Percentiles rank a stretch among this genome's conserved stretches.
These are phyloP conservation scores for Drosophila micromelanica DNA, from an alignment of 1,140 invertebrate species.

Conservation along the genomic window DNA sequence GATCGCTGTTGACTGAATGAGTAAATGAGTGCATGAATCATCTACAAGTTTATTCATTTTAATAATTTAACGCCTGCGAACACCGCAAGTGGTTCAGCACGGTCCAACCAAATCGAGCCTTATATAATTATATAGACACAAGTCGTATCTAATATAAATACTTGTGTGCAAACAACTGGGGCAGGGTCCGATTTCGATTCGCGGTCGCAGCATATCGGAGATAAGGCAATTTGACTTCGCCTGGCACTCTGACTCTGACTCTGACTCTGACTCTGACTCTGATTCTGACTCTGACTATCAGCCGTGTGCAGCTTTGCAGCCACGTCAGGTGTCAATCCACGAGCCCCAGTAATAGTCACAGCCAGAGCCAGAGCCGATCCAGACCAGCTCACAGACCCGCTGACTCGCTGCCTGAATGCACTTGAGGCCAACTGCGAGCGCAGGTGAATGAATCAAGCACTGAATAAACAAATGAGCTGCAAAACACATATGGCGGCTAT, in stretches of 20 bases:
- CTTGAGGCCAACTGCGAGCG: conserved; percentile 45
- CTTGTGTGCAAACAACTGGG: conserved; percentile 7
- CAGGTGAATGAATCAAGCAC: conserved; percentile 71
- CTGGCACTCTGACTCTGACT: conserved; percentile 15
- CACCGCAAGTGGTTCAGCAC: conserved; percentile 55
- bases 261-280: conserved; percentile 24
- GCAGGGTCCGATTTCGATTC: not conserved
- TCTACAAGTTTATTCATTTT: conserved; percentile 37
- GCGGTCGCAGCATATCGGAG: not conserved
- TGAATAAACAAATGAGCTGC: conserved; percentile 61
- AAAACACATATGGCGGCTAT: conserved; percentile 35
- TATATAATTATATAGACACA: conserved; percentile 69
- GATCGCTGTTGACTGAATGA: not conserved
- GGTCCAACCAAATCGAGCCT: conserved; percentile 62
- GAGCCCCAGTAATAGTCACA: conserved; percentile 6
- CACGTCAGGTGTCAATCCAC: conserved; percentile 75
- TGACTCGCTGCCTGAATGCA: conserved; percentile 13
- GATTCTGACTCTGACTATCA: conserved; percentile 25
- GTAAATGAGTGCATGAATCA: conserved; percentile 45
- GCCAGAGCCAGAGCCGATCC: not conserved
- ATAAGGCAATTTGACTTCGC: conserved; percentile 7
- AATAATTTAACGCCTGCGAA: conserved; percentile 63
- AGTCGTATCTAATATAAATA: conserved; percentile 41
- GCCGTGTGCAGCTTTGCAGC: conserved; percentile 36
- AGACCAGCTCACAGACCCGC: too few relatives aligned